Base-by-base conservation (phyloP, 2,888 invertebrate genomes). In the Drosophila subsilvestris region DNA sequence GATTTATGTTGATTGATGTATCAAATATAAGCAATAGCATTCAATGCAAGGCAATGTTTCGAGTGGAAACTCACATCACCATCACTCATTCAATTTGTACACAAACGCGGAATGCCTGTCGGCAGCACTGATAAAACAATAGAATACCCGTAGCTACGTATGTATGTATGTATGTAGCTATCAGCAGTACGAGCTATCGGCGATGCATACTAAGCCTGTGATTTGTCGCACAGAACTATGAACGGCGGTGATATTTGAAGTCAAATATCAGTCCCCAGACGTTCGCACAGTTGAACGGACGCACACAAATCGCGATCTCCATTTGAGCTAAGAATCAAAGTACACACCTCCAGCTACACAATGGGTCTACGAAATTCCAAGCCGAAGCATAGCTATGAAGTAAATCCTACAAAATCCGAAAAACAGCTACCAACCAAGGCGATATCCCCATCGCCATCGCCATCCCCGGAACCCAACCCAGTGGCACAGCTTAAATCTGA, bases 321-420 rank as follows among this genome's bases (percentile, higher is more conserved):
- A 43, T 22, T 29, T 37, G 27, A 42, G 18, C 9, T 8, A 22
- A n/a, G 14, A 37, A 6, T 37, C 7, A n/a, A 37, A 14, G 37
- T 37, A 7, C 37, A 8, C 0, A 32, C 3, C 12, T 9, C 18
- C 42, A 9, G 45, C 20, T 20, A 18, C 17, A 32, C 25, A 7
- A 85, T 86, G 86, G 85, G 85, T 59, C 63, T 61, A 50, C 62
- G 75, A 5, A 76, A 53, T 54, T 80, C 82, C 12, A 86, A 69
- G 18, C 76, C 79, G 6, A 86, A 68, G n/a, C 63, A 66, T 0
- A 88, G 74, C 60, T 79, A 83, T 49, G 71, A 81, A 20, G 66
- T 86, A 8, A 29, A 54, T 1, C 18, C 43, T 1, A 27, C 22
- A 17, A 17, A 20, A 9, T 22, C 25, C 0, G 29, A 32, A 18